These are phyloP conservation scores for Callospermophilus lateralis DNA, from an alignment of 2,113 vertebrate genomes.

Conservation along the genomic window DNA sequence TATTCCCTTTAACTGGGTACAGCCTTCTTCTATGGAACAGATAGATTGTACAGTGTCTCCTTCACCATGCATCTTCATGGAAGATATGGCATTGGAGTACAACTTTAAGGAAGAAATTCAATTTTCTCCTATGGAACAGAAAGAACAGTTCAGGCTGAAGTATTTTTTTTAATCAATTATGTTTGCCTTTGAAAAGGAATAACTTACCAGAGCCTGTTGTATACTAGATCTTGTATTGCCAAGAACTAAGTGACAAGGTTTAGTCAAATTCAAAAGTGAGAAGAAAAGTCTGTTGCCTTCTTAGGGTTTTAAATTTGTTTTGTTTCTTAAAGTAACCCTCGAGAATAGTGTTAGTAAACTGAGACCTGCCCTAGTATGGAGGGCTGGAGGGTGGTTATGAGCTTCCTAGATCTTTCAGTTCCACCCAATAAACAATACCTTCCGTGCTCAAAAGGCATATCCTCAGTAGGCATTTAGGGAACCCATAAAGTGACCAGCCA, in stretches of 20 bases:
- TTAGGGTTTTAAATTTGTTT: neutral
- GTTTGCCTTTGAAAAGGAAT: neutral
- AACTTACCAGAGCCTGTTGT: neutral
- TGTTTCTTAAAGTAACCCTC: neutral
- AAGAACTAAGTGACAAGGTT: neutral
- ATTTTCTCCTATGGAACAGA: neutral
- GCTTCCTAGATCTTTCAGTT: neutral
- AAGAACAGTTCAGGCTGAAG: neutral
- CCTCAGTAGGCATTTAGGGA: neutral
- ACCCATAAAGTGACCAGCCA: neutral
- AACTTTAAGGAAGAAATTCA: neutral
- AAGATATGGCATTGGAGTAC: neutral
- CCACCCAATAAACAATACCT: no score
- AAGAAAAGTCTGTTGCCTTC: neutral
- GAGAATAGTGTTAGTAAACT: neutral
- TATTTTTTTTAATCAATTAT: neutral
- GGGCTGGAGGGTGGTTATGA: neutral
- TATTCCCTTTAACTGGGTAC: neutral
- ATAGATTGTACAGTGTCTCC: neutral
- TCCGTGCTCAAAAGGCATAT: neutral
- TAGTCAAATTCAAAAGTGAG: neutral
- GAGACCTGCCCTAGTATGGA: accelerated
- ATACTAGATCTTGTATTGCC: neutral
- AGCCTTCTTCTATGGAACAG: neutral
- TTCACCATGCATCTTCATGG: neutral